Conservation (phyloP, 2,888 invertebrate genomes). For the Himalopsyche kuldschensis region DNA sequence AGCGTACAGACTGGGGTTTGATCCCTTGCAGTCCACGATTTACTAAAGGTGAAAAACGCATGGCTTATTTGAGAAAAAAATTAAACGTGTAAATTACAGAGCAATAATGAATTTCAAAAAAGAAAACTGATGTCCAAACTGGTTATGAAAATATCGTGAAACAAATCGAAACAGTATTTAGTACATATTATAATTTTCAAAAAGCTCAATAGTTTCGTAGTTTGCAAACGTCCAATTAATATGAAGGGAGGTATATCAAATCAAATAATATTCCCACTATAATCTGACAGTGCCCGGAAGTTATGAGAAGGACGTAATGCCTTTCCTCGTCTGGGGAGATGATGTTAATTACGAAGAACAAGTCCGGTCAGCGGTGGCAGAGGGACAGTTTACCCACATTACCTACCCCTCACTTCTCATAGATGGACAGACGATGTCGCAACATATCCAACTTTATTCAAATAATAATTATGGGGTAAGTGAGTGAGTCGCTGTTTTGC, state of each 20-base stretch:
- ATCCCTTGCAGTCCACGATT: too few relatives aligned
- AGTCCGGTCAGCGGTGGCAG: slow-evolving; percentile 48
- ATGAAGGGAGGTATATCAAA: neutral
- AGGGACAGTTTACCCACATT: neutral
- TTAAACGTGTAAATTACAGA: too few relatives aligned
- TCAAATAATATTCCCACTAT: neutral
- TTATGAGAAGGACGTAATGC: slow-evolving; percentile 1
- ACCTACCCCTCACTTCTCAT: neutral
- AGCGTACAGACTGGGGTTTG: too few relatives aligned
- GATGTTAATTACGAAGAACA: slow-evolving; percentile 68
- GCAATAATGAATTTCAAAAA: too few relatives aligned
- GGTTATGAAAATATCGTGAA: too few relatives aligned
- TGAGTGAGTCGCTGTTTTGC: too few relatives aligned
- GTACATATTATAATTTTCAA: too few relatives aligned
- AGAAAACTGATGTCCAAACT: too few relatives aligned
- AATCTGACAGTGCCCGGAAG: neutral
- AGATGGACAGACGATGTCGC: neutral
- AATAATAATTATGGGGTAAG: neutral
- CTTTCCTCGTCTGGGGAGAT: slow-evolving; percentile 49
- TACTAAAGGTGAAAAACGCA: too few relatives aligned
- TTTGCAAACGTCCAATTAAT: neutral
- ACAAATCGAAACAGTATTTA: too few relatives aligned
- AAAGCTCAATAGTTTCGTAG: too few relatives aligned
- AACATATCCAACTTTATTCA: neutral
- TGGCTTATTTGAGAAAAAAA: too few relatives aligned